These are phyloP conservation scores for Rhopilema esculentum DNA, from an alignment of 30 jellyfish, hydroid and myxozoan species.

Conservation along the genomic window DNA sequence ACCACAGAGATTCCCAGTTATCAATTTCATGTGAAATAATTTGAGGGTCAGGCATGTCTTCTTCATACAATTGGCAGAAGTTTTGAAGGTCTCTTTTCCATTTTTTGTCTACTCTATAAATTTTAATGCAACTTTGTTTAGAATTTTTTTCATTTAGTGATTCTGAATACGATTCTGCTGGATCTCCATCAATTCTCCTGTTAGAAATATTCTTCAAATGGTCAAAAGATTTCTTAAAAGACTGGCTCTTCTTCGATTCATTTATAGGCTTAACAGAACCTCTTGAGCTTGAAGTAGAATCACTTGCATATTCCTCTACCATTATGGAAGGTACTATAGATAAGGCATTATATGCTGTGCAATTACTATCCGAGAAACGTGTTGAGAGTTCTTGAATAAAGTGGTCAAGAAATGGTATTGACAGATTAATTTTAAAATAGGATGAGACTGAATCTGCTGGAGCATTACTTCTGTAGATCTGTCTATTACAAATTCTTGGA, in stretches of 20 bases:
- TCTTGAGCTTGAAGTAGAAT: neutral
- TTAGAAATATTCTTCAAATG: neutral
- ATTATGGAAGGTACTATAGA: slow-evolving; percentile 5
- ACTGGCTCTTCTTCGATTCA: neutral
- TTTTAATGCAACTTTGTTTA: neutral
- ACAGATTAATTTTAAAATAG: neutral
- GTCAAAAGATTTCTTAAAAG: neutral
- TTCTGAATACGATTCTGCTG: neutral
- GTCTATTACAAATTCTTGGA: neutral
- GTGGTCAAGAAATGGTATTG: slow-evolving; percentile 22
- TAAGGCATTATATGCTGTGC: slow-evolving; percentile 14
- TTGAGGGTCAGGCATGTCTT: neutral
- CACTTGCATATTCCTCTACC: slow-evolving; percentile 4
- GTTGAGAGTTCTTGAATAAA: neutral
- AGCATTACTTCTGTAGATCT: neutral
- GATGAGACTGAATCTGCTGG: neutral
- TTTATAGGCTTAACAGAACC: neutral
- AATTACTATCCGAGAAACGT: slow-evolving; percentile 7
- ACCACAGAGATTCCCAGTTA: slow-evolving; percentile 38
- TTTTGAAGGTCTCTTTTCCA: slow-evolving; percentile 3
- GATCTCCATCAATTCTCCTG: neutral
- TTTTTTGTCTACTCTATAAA: neutral
- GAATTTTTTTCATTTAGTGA: neutral
- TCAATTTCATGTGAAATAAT: slow-evolving; percentile 38
- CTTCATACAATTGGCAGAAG: neutral